Conservation (phyloP, 35 echinoderm and acorn worm genomes). For the Anneissia japonica region DNA sequence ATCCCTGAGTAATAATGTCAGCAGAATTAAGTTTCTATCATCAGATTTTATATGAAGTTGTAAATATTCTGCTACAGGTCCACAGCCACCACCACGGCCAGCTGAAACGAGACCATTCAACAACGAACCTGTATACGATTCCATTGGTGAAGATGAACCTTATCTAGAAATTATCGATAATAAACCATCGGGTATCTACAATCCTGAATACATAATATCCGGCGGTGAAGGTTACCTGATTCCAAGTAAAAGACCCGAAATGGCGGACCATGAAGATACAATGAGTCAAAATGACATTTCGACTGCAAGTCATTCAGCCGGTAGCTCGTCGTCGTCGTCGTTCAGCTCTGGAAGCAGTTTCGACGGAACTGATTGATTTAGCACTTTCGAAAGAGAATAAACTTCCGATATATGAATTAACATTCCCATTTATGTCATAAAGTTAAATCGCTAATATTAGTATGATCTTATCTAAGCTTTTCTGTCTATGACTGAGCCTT, state of each 20-base stretch:
- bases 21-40: too few species aligned
- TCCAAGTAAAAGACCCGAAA: not conserved
- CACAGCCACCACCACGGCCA: not conserved
- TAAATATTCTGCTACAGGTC: not conserved
- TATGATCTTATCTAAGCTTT: too few species aligned
- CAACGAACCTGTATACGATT: not conserved
- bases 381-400: too few species aligned
- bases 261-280: not conserved
- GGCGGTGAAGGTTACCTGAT: not conserved
- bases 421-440: too few species aligned
- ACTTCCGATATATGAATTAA: too few species aligned
- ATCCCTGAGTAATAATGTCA: too few species aligned
- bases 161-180: not conserved
- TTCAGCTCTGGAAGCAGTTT: too few species aligned
- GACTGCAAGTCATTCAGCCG: not conserved
- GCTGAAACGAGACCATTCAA: not conserved
- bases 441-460: too few species aligned
- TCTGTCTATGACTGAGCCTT: too few species aligned
- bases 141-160: not conserved
- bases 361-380: too few species aligned
- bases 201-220: not conserved
- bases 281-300: not conserved
- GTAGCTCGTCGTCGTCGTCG: not conserved
- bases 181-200: not conserved
- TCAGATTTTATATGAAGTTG: too few species aligned